Evolutionary conservation across 1,140 invertebrate species (phyloP).

Genomic region (Bombus difficillimus): DNA sequence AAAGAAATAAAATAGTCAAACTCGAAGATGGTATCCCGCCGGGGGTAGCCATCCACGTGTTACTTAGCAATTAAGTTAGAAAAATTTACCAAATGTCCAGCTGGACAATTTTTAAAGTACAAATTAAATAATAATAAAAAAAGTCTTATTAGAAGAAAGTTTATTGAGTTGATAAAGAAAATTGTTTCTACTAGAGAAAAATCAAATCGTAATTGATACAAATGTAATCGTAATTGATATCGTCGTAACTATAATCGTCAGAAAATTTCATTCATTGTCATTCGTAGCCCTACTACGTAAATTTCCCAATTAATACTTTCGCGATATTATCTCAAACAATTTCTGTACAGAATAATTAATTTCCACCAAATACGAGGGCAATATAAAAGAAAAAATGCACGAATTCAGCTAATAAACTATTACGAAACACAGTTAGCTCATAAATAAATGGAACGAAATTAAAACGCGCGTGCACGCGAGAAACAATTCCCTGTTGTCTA

Average conservation of each 20-base stretch:
- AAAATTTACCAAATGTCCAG: too few species aligned
- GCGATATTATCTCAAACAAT: not conserved
- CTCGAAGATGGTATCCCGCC: too few species aligned
- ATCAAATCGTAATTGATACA: not conserved
- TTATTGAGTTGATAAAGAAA: not conserved
- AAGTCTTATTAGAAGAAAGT: not conserved
- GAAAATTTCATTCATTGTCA: too few species aligned
- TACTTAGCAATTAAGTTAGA: too few species aligned
- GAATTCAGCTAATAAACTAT: not conserved
- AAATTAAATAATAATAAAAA: too few species aligned
- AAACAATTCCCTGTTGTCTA: not conserved
- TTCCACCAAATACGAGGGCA: not conserved
- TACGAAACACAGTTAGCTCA: not conserved
- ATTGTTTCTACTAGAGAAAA: not conserved
- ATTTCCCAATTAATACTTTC: too few species aligned
- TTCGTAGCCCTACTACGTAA: too few species aligned
- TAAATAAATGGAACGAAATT: constrained; percentile 7
- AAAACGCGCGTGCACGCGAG: not conserved
- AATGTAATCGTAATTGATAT: too few species aligned
- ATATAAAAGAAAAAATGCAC: not conserved
- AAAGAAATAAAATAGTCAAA: too few species aligned
- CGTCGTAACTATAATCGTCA: too few species aligned
- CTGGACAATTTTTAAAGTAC: too few species aligned
- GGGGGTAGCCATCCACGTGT: too few species aligned
- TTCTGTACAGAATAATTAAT: not conserved